Conservation (phyloP, 2,888 invertebrate genomes). For the Dione juno region DNA sequence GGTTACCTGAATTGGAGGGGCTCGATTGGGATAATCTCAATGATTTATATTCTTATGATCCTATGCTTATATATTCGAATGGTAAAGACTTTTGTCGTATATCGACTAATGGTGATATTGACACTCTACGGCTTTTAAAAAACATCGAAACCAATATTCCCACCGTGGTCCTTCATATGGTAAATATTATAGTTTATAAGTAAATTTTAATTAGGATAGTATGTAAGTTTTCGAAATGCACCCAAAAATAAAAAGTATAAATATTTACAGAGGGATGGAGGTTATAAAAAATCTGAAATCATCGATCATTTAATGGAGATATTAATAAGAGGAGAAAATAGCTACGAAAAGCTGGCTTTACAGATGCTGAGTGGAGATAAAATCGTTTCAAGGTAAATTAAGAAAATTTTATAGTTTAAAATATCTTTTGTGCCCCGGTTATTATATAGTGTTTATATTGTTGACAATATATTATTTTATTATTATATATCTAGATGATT, state of each 20-base stretch:
- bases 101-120: conserved; percentile 64
- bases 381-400: conserved; percentile 52
- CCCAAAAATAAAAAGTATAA: conserved; percentile 44
- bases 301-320: conserved; percentile 72
- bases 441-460: not conserved
- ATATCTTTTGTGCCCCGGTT: conserved; percentile 40
- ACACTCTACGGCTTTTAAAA: conserved; percentile 58
- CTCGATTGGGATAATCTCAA: conserved; percentile 79
- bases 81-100: conserved; percentile 85
- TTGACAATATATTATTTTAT: too few relatives aligned
- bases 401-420: not conserved
- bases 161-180: conserved; percentile 64
- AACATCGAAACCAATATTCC: conserved; percentile 68
- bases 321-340: conserved; percentile 65
- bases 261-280: conserved; percentile 66
- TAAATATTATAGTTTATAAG: conserved; percentile 50
- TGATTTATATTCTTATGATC: conserved; percentile 79
- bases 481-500: too few relatives aligned
- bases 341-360: conserved; percentile 67
- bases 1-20: conserved; percentile 81
- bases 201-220: too few relatives aligned
- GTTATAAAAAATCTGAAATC: conserved; percentile 71
- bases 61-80: conserved; percentile 85
- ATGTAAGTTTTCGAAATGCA: not conserved
- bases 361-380: conserved; percentile 57